Evolutionary conservation across 1,140 invertebrate genomes (phyloP), one percentile per base, ranked within the genome.

Genomic region (Nixonia krombeini): DNA sequence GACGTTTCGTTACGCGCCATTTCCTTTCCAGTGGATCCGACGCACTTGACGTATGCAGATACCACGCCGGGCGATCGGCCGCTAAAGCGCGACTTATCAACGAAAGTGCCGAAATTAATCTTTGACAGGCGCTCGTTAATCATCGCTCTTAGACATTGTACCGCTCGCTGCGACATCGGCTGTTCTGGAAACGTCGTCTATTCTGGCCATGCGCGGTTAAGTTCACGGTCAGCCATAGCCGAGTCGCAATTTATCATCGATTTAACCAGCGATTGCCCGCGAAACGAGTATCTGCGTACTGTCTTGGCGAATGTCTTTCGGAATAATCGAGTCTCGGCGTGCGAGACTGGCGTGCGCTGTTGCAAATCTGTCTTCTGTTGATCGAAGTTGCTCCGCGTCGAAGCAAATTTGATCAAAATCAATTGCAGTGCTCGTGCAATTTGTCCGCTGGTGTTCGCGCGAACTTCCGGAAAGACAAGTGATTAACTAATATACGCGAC

Each of bases 1-100:
- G 51, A 55, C 68, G 59, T 72, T 74, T 75, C 73, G 72, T 73
- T 72, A 74, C 66, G 70, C 66, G 55, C 59, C 53, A 38, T 51
- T 55, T 40, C 52, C 52, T 61, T 62, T 47, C 53, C 56, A 47
- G 61, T 59, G 55, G 52, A 65, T 65, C 58, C 56, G 47, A 67
- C 51, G 51, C 56, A 56, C 56, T 61, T 46, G 47, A 29, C 31
- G 33, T 45, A 52, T 29, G 8, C 15, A 15, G 26, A 33, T 40
- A 12, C 17, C 15, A 10, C 31, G 31, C 12, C 10, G 1, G n/a
- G 10, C 10, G 13, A 33, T 29, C 38, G 37, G 47, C 53, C 53
- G 38, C 52, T 56, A 47, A 61, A 58, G 40, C 53, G 40, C 52
- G 25, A 0, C 45, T 53, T 53, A 29, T 68, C 58, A 58, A 38